These are phyloP conservation scores for Mythimna ferrago DNA, from an alignment of 2,888 invertebrate genomes.

Conservation along the genomic window DNA sequence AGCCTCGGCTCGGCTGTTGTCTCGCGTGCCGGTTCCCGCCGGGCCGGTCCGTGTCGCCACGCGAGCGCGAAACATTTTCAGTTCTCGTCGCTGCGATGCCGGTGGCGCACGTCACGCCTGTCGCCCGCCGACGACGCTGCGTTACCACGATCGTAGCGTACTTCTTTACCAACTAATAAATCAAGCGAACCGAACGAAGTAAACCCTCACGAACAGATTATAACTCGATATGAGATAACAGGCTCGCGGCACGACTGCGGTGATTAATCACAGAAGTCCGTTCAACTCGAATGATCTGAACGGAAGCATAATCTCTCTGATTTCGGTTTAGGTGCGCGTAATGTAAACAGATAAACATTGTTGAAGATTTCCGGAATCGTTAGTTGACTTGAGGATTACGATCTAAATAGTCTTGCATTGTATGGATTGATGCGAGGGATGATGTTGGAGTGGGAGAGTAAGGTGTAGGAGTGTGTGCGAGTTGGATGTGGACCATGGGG, in stretches of 20 bases:
- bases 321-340: slow-evolving; percentile 80
- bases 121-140: slow-evolving; percentile 72
- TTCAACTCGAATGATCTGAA: slow-evolving; percentile 76
- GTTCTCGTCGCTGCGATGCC: slow-evolving; percentile 85
- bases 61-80: slow-evolving; percentile 71
- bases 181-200: slow-evolving; percentile 82
- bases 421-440: slow-evolving; percentile 70
- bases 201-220: slow-evolving; percentile 85
- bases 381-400: slow-evolving; percentile 77
- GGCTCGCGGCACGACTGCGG: slow-evolving; percentile 76
- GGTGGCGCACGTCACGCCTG: slow-evolving; percentile 81
- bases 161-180: slow-evolving; percentile 86
- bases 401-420: slow-evolving; percentile 66
- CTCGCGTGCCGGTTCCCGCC: slow-evolving; percentile 77
- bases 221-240: slow-evolving; percentile 86
- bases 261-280: slow-evolving; percentile 84
- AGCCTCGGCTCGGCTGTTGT: slow-evolving; percentile 75
- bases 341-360: slow-evolving; percentile 86
- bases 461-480: slow-evolving; percentile 71
- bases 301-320: slow-evolving; percentile 80
- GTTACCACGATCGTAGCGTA: slow-evolving; percentile 84
- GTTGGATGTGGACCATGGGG: slow-evolving; percentile 82
- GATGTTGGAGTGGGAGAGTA: slow-evolving; percentile 69
- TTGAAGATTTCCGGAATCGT: slow-evolving; percentile 82
- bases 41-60: slow-evolving; percentile 69